Evolutionary conservation across 2,888 invertebrate species (phyloP), one percentile per base, ranked within the genome.

Genomic region (Syrphus vitripennis): DNA sequence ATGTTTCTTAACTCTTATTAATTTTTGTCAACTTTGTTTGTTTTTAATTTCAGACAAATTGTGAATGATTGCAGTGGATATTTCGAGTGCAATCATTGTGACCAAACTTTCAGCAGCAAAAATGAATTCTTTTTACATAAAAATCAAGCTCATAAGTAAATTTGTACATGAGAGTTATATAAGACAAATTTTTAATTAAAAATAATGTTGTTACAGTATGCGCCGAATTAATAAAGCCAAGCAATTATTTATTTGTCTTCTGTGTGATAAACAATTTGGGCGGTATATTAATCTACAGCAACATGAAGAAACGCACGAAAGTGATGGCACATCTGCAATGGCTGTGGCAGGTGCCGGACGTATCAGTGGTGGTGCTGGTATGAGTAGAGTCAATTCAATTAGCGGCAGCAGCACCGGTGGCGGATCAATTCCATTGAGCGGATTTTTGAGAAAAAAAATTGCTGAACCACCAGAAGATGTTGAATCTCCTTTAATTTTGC

Each of bases 81-180:
- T 70, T 86, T 86, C 12, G 86, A 86, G 26, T 86, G 86, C 26
- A 86, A 86, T 37, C 72, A 77, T 61, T 86, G 86, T 53, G 86
- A 86, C 26, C 86, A 86, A 50, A 82, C 81, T 0, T 86, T 82
- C 29, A 86, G 31, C 37, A 86, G 74, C 21, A 86, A 86, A 57
- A 86, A 86, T 78, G 86, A 86, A n/a, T 86, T 86, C 45, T 86
- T 86, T 50, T 70, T 86, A 21, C 86, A 86, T n/a, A 86, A 86
- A 37, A 86, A 86, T 63, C 86, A 86, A 57, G 86, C 74, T 48
- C 86, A 86, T 50, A 86, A 86, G 86, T 86, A 75, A 71, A 31
- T 40, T 40, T 26, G 12, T n/a, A 1, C 14, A 42, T 7, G 6
- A 19, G 21, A 34, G 0, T 19, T 1, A 10, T 0, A 10, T 31